These are phyloP conservation scores for Globicephala melas DNA, from an alignment of 2,113 vertebrate species.

Conservation along the genomic window DNA sequence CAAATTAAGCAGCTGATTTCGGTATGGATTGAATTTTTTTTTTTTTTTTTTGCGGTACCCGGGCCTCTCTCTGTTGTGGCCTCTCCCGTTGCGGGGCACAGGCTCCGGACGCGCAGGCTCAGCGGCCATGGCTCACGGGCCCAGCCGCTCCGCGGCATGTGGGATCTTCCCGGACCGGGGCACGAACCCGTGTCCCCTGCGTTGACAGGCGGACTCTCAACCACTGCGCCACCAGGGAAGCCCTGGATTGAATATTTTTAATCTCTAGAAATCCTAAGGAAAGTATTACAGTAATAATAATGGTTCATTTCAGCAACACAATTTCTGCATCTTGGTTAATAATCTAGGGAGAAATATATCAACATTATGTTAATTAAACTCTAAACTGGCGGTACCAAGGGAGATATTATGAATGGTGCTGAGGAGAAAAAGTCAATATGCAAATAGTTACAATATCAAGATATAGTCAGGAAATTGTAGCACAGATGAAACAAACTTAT, in stretches of 20 bases:
- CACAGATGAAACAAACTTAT: slow-evolving; percentile 13
- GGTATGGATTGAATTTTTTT: background rate
- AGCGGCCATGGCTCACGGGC: too few species aligned
- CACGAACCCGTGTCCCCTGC: too few species aligned
- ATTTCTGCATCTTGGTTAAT: slow-evolving; percentile 48
- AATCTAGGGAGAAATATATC: slow-evolving; percentile 41
- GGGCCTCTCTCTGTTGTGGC: too few species aligned
- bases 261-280: slow-evolving; percentile 29
- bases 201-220: too few species aligned
- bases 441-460: slow-evolving; percentile 21
- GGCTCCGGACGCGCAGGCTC: too few species aligned
- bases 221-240: too few species aligned
- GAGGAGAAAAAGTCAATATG: slow-evolving; percentile 42
- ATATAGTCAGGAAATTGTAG: slow-evolving; percentile 27
- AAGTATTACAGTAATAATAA: background rate
- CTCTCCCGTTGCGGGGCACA: too few species aligned
- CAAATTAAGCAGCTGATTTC: slow-evolving; percentile 38
- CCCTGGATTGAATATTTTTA: background rate
- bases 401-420: slow-evolving; percentile 18
- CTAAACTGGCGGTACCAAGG: background rate
- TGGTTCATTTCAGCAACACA: slow-evolving; percentile 13
- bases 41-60: too few species aligned
- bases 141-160: too few species aligned
- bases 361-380: slow-evolving; percentile 58
- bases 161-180: too few species aligned